Percentiles rank a stretch among this genome's conserved stretches.
These are phyloP conservation scores for Rhinoraja longicauda DNA, from an alignment of 2,797 vertebrate species.

Conservation along the genomic window DNA sequence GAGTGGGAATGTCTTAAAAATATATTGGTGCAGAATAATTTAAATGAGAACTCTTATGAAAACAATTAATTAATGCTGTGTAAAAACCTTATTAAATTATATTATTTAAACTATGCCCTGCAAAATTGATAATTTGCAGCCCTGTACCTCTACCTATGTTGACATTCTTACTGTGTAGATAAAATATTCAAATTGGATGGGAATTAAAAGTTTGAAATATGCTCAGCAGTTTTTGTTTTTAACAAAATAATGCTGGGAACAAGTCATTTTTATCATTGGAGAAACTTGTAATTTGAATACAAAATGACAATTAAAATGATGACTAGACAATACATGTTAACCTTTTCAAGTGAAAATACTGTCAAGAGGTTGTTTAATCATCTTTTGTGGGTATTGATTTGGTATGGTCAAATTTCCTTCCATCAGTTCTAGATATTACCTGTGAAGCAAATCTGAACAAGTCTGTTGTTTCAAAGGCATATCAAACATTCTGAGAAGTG, in stretches of 20 bases:
- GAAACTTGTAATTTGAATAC: neutral
- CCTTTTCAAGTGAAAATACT: neutral
- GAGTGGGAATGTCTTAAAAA: neutral
- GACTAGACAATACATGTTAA: neutral
- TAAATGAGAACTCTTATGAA: neutral
- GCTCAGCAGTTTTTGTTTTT: neutral
- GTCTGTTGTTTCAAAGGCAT: too few species aligned
- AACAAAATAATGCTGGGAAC: neutral
- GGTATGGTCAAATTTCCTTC: too few species aligned
- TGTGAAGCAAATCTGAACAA: too few species aligned
- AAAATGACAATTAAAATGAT: neutral
- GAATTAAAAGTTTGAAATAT: neutral
- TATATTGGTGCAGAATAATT: neutral
- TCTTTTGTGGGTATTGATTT: too few species aligned
- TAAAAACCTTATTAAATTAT: neutral
- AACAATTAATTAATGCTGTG: neutral
- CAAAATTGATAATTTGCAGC: neutral
- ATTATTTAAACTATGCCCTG: neutral
- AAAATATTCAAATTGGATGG: neutral
- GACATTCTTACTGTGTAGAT: neutral
- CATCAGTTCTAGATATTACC: too few species aligned
- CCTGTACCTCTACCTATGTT: neutral
- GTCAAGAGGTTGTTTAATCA: too few species aligned
- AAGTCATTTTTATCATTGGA: neutral
- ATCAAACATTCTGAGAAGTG: too few species aligned